Percentiles rank a stretch among this genome's conserved stretches.
These are phyloP conservation scores for Pomatostomus ruficeps DNA, from an alignment of 2,113 vertebrate species.

Conservation along the genomic window DNA sequence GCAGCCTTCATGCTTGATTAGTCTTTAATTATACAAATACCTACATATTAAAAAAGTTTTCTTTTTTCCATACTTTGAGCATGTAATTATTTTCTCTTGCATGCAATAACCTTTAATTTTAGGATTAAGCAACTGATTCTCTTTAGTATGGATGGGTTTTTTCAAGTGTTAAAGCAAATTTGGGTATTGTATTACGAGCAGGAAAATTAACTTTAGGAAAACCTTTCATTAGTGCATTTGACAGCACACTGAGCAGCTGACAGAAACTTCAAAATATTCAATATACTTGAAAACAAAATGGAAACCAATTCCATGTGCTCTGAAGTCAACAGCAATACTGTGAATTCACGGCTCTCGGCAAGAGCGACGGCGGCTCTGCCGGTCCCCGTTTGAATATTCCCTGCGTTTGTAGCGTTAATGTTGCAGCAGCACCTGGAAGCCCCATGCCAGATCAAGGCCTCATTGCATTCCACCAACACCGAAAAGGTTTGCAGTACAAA, in stretches of 20 bases:
- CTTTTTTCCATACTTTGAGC: slow-evolving; percentile 80
- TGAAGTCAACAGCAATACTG: neutral
- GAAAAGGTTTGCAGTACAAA: neutral
- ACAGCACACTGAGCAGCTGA: slow-evolving; percentile 54
- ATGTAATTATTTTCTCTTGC: slow-evolving; percentile 84
- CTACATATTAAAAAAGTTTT: slow-evolving; percentile 82
- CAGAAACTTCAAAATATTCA: slow-evolving; percentile 47
- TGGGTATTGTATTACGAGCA: slow-evolving; percentile 74
- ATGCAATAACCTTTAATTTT: slow-evolving; percentile 85
- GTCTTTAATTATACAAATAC: slow-evolving; percentile 86
- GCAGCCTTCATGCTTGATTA: slow-evolving; percentile 94
- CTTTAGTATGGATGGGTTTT: slow-evolving; percentile 77
- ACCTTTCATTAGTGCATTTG: slow-evolving; percentile 70
- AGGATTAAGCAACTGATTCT: slow-evolving; percentile 83
- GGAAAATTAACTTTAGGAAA: slow-evolving; percentile 77
- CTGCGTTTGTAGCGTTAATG: neutral
- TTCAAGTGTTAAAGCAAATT: slow-evolving; percentile 82
- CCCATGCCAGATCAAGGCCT: neutral
- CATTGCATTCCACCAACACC: neutral
- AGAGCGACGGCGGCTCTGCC: accelerated
- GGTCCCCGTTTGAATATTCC: neutral
- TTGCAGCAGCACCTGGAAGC: neutral
- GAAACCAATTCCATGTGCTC: neutral
- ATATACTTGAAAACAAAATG: slow-evolving; percentile 49
- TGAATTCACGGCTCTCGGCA: neutral